Conservation (phyloP, 2,113 vertebrate species). For the Xerus inauris region DNA sequence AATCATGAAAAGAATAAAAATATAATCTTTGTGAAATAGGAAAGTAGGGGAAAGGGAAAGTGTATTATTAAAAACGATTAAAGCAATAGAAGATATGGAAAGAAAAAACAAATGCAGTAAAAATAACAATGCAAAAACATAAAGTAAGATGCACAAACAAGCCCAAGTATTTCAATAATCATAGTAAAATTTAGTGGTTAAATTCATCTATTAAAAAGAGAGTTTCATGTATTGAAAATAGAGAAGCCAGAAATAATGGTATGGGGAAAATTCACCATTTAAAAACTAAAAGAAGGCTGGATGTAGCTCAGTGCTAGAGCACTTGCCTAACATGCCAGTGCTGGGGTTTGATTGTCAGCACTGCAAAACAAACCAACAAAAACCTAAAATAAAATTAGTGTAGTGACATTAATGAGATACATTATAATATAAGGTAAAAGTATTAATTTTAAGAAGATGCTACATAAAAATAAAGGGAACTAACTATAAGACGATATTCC, state of each 20-base stretch:
- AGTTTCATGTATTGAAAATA: not conserved
- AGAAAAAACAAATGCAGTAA: not conserved
- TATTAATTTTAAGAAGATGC: not conserved
- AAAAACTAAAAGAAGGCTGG: not conserved
- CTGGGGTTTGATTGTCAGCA: not conserved
- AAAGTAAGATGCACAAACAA: not conserved
- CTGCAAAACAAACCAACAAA: not conserved
- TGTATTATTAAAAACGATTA: not conserved
- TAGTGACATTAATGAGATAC: not conserved
- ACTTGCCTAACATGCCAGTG: no score
- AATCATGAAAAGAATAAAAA: not conserved
- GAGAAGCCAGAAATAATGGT: not conserved
- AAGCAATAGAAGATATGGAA: not conserved
- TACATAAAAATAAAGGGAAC: not conserved
- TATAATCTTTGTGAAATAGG: not conserved
- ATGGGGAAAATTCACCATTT: not conserved
- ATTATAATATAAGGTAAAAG: constrained; percentile 4
- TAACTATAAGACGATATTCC: constrained; percentile 19
- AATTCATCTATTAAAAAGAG: not conserved
- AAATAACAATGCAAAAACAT: not conserved
- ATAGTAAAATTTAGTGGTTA: not conserved
- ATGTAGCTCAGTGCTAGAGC: no score
- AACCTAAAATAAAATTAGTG: not conserved
- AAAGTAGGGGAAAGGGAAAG: not conserved
- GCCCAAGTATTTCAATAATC: not conserved